Base-by-base conservation (phyloP, 2,888 invertebrate genomes). In the Folsomia manolachei region DNA sequence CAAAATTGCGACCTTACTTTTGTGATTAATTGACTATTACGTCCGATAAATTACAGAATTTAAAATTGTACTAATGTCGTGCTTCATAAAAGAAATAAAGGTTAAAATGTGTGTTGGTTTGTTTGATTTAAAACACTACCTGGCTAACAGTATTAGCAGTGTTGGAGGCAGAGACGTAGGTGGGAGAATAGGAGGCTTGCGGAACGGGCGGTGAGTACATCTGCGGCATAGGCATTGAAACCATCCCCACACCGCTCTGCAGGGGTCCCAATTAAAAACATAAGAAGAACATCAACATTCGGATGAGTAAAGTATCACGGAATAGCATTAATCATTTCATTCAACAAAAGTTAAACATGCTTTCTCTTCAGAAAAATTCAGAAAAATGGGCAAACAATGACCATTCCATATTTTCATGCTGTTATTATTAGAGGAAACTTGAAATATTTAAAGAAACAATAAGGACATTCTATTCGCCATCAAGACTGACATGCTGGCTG, bases 91-190 rank as follows among this genome's bases (percentile, higher is more conserved):
- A 56, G 19, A 56, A 56, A 39, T 39, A 19, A 21, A 19, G 7
- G 7, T 56, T 56, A 56, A 56, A 56, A 56, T 14, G 21, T 56
- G 56, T 56, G 56, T 56, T 56, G 56, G 56, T 18, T n/a, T 56
- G 56, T 56, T 71, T 68, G 56, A 53, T 51, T 61, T 73, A 51
- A 23, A 24, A 69, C 63, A 69, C 75, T 77, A 80, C 80, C 80
- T 80, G 79, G 75, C 80, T 80, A 79, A 80, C 80, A 72, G 78
- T 76, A 74, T 75, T 78, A 71, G 79, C 80, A 69, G 79, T 76
- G 66, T 75, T 71, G 70, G 76, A 67, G 67, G 26, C n/a, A 19
- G 66, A 74, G 74, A 69, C 52, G 73, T 72, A 69, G 63, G 74
- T 62, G 75, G 74, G 71, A 63, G 73, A 74, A 66, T 77, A 69